phyloP scores from a whole-genome alignment of 2,888 invertebrate genomes.

The Tuberolachnus salignus region DNA sequence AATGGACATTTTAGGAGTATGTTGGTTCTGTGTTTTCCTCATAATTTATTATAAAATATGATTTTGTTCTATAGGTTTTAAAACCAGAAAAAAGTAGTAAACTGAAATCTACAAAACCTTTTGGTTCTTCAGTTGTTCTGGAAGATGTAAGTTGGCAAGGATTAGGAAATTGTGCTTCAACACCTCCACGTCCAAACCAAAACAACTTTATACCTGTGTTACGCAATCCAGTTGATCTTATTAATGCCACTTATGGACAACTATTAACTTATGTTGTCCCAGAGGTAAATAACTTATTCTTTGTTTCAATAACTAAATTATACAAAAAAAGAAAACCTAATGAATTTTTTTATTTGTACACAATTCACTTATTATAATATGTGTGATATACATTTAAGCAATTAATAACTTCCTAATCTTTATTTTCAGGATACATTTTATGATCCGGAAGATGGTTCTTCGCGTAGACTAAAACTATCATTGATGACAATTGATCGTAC shows the following conservation, averaged over 20 bases:
- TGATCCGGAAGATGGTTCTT: conserved; percentile 83
- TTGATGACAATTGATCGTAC: conserved; percentile 76
- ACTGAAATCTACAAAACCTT: conserved; percentile 23
- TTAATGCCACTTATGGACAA: conserved; percentile 82
- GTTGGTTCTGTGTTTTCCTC: conserved; percentile 58
- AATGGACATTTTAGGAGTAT: conserved; percentile 71
- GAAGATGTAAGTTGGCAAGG: conserved; percentile 72
- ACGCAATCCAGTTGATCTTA: conserved; percentile 82
- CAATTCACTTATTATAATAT: not conserved
- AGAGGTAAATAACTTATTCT: conserved; percentile 66
- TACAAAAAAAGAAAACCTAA: too few relatives aligned
- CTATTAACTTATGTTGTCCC: conserved; percentile 82
- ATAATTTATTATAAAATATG: conserved; percentile 16
- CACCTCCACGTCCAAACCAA: conserved; percentile 64
- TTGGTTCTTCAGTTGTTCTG: conserved; percentile 70
- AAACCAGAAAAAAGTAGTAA: conserved; percentile 44
- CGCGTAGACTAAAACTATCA: conserved; percentile 74
- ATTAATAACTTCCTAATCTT: conserved; percentile 9
- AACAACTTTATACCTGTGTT: conserved; percentile 81
- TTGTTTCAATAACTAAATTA: not conserved
- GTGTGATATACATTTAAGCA: not conserved
- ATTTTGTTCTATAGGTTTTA: conserved; percentile 34
- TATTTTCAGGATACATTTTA: conserved; percentile 79
- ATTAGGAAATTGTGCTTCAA: conserved; percentile 71
- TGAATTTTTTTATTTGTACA: not conserved